These are phyloP conservation scores for Leptopterna dolabrata DNA, from an alignment of 2,888 invertebrate genomes.

Conservation along the genomic window DNA sequence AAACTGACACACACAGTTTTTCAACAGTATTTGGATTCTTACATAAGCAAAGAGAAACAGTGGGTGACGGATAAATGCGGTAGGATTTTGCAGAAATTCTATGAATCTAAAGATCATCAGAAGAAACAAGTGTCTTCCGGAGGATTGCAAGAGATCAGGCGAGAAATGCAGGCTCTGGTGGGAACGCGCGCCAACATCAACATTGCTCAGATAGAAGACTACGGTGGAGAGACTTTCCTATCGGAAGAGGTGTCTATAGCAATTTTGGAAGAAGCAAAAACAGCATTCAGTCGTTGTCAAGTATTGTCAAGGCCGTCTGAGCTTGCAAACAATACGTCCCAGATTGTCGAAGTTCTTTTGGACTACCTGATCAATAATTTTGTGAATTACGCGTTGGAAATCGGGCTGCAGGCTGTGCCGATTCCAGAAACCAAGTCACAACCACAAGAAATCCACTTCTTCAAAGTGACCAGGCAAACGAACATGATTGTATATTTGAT, in stretches of 20 bases:
- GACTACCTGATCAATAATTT: slow-evolving; percentile 90
- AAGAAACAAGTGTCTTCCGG: slow-evolving; percentile 92
- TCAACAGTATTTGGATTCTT: slow-evolving; percentile 80
- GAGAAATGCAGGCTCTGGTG: slow-evolving; percentile 94
- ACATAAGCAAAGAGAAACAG: slow-evolving; percentile 81
- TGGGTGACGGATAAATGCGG: slow-evolving; percentile 83
- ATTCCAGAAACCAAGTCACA: slow-evolving; percentile 87
- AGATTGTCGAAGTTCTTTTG: slow-evolving; percentile 85
- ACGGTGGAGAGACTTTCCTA: slow-evolving; percentile 96
- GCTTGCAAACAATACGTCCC: slow-evolving; percentile 79
- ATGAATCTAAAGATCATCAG: slow-evolving; percentile 92
- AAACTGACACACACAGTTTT: slow-evolving; percentile 86
- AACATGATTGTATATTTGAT: slow-evolving; percentile 93
- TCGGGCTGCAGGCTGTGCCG: slow-evolving; percentile 90
- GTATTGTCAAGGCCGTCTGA: slow-evolving; percentile 84
- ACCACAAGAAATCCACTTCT: slow-evolving; percentile 91
- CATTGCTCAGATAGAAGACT: slow-evolving; percentile 94
- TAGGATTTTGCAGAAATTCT: slow-evolving; percentile 83
- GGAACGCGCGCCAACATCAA: slow-evolving; percentile 92
- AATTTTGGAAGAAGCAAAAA: slow-evolving; percentile 89
- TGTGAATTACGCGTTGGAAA: slow-evolving; percentile 94
- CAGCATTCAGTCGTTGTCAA: slow-evolving; percentile 89
- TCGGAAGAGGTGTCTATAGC: slow-evolving; percentile 94
- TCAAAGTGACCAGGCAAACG: slow-evolving; percentile 91
- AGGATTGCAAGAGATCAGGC: slow-evolving; percentile 88